These are phyloP conservation scores for Hirtodrosophila histrioides DNA, from an alignment of 2,888 invertebrate species.

Conservation along the genomic window DNA sequence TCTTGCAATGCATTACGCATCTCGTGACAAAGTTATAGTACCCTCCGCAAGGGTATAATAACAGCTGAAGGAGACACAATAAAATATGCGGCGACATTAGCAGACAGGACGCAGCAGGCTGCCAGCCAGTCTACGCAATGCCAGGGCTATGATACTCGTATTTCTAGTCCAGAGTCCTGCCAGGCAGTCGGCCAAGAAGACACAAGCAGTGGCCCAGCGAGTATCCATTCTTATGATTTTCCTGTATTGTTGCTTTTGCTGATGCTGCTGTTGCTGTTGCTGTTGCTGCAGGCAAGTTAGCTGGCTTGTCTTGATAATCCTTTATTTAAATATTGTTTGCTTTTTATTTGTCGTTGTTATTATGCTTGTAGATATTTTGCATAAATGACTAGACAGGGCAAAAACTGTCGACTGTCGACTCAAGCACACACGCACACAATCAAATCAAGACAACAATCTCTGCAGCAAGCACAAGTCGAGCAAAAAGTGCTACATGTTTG, in stretches of 20 bases:
- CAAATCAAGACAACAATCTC: constrained; percentile 48
- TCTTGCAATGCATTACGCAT: no score
- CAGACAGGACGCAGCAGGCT: constrained; percentile 57
- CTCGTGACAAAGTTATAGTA: no score
- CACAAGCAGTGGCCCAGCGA: constrained; percentile 35
- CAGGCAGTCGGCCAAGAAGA: constrained; percentile 39
- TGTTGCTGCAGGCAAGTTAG: constrained; percentile 50
- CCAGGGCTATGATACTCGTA: constrained; percentile 17
- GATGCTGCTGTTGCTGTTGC: constrained; percentile 6
- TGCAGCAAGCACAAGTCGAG: constrained; percentile 4
- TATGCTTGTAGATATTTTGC: constrained; percentile 72
- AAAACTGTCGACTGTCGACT: constrained; percentile 32
- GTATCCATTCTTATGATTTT: constrained; percentile 42
- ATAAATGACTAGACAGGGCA: constrained; percentile 68
- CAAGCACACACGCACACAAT: constrained; percentile 35
- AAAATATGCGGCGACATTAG: constrained; percentile 57
- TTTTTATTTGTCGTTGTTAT: constrained; percentile 70
- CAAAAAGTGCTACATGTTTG: constrained; percentile 44
- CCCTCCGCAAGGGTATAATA: constrained; percentile 10
- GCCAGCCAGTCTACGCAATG: constrained; percentile 72
- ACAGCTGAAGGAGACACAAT: constrained; percentile 30
- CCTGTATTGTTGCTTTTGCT: constrained; percentile 24
- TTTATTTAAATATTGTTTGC: constrained; percentile 75
- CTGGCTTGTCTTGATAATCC: constrained; percentile 64
- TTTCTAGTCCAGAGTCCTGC: constrained; percentile 21